phyloP scores from a whole-genome alignment of 2,888 invertebrate genomes.

The Podabrus alpinus region DNA sequence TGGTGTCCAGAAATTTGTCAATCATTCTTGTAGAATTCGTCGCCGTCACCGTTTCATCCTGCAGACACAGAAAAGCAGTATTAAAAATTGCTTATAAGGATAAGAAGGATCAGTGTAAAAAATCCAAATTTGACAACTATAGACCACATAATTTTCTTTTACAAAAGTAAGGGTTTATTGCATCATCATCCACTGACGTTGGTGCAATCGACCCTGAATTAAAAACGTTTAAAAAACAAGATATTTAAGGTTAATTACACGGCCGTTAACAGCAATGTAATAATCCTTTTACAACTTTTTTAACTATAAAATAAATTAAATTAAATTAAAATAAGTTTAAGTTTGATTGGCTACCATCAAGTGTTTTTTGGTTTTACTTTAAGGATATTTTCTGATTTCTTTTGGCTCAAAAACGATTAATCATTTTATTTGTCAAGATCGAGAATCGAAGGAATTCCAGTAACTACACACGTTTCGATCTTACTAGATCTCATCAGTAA shows the following conservation, averaged over 20 bases:
- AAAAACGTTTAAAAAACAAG: not conserved
- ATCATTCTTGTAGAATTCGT: constrained; percentile 7
- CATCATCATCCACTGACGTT: no score
- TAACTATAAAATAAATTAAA: not conserved
- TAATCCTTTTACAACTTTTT: not conserved
- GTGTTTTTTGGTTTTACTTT: no score
- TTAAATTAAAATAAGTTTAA: not conserved
- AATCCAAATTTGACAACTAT: no score
- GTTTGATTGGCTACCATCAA: not conserved
- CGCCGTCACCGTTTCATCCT: constrained; percentile 22
- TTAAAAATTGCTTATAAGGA: not conserved
- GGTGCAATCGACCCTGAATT: not conserved
- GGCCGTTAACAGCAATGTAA: not conserved
- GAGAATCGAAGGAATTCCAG: no score
- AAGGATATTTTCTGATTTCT: no score
- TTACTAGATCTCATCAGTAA: no score
- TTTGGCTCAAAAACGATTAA: no score
- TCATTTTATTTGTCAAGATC: no score
- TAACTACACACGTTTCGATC: no score
- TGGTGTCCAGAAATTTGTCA: constrained; percentile 8
- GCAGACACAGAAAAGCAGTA: constrained; percentile 2
- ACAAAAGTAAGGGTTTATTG: not conserved
- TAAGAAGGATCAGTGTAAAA: no score
- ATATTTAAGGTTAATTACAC: not conserved
- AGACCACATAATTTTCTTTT: not conserved